These are phyloP conservation scores for Rambutsinella grinnellia DNA, from an alignment of 2,888 invertebrate genomes.

Conservation along the genomic window DNA sequence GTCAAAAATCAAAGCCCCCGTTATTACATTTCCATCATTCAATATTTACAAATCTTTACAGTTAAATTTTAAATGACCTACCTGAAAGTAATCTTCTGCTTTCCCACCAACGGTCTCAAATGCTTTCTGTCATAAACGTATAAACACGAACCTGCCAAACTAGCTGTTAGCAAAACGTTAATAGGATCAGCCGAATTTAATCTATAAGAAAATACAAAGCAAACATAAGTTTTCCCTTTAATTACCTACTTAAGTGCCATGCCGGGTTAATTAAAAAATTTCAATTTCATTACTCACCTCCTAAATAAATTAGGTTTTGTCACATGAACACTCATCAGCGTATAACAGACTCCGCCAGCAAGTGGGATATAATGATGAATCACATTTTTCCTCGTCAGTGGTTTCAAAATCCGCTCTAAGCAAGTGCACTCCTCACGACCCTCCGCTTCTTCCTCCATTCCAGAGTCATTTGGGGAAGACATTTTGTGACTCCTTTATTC, in stretches of 20 bases:
- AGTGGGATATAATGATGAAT: constrained; percentile 60
- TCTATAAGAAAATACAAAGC: constrained; percentile 11
- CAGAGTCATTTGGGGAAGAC: constrained; percentile 49
- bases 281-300: constrained; percentile 34
- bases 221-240: too few relatives aligned
- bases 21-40: background rate
- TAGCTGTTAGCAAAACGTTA: constrained; percentile 56
- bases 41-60: too few relatives aligned
- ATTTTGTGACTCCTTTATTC: constrained; percentile 12
- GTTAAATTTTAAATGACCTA: constrained; percentile 14
- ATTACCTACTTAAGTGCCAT: too few relatives aligned
- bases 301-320: constrained; percentile 58
- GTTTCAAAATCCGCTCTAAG: constrained; percentile 39
- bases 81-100: constrained; percentile 57
- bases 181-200: constrained; percentile 52
- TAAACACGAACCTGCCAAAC: constrained; percentile 51
- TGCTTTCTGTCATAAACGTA: constrained; percentile 61
- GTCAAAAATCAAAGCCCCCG: constrained; percentile 10
- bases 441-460: constrained; percentile 49
- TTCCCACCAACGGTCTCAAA: constrained; percentile 39
- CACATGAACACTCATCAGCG: constrained; percentile 56
- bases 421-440: constrained; percentile 37
- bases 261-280: too few relatives aligned
- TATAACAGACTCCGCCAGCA: constrained; percentile 51
- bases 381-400: constrained; percentile 47